Conservation (phyloP, 2,888 invertebrate genomes). For the Mylabris sibirica region DNA sequence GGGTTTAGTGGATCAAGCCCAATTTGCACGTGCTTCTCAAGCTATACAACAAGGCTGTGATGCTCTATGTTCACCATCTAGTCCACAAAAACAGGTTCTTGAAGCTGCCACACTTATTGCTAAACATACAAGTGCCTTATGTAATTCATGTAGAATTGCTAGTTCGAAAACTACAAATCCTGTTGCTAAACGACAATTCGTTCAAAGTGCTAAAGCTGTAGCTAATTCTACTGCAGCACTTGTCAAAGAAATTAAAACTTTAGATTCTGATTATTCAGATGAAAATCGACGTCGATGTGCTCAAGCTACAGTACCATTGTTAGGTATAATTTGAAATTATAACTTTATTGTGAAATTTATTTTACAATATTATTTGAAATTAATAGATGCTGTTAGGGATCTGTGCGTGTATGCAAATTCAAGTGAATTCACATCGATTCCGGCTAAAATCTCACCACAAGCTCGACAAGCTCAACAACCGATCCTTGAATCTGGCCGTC, state of each 20-base stretch:
- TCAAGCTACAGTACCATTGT: slow-evolving; percentile 81
- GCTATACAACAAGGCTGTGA: slow-evolving; percentile 91
- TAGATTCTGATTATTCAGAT: slow-evolving; percentile 85
- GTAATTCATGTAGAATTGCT: slow-evolving; percentile 93
- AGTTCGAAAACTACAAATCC: slow-evolving; percentile 90
- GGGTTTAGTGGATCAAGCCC: slow-evolving; percentile 88
- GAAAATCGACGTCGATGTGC: slow-evolving; percentile 76
- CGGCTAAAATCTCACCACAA: slow-evolving; percentile 87
- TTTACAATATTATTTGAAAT: background rate
- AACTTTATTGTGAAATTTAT: background rate
- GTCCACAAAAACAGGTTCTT: slow-evolving; percentile 83
- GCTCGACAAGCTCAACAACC: slow-evolving; percentile 87
- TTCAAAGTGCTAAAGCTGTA: slow-evolving; percentile 96
- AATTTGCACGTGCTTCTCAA: slow-evolving; percentile 86
- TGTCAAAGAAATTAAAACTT: slow-evolving; percentile 92
- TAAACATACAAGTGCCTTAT: slow-evolving; percentile 93
- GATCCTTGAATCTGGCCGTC: slow-evolving; percentile 80
- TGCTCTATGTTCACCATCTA: slow-evolving; percentile 73
- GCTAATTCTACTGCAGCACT: slow-evolving; percentile 94
- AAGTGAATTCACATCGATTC: slow-evolving; percentile 91
- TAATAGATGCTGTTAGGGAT: slow-evolving; percentile 83
- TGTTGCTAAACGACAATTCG: slow-evolving; percentile 94
- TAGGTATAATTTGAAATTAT: slow-evolving; percentile 45
- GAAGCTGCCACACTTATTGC: slow-evolving; percentile 94
- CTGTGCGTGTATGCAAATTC: slow-evolving; percentile 93